Evolutionary conservation across 2,113 vertebrate genomes (phyloP).

Genomic region (Hipposideros armiger): DNA sequence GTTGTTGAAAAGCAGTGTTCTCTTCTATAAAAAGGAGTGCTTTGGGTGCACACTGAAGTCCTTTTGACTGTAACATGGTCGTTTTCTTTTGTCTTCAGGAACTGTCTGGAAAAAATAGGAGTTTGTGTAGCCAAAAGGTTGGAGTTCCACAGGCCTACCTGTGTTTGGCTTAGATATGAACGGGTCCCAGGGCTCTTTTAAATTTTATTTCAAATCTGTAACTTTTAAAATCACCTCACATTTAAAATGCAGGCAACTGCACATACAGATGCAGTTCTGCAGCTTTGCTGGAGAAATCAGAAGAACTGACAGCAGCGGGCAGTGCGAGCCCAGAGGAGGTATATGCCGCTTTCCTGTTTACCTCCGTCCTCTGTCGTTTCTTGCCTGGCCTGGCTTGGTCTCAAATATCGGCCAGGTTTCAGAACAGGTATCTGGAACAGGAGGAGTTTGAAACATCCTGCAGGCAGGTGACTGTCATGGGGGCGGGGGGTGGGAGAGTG

Average conservation of each 20-base stretch:
- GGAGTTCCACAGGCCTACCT: not conserved
- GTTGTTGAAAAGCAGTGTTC: not conserved
- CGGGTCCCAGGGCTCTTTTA: not conserved
- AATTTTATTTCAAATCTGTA: not conserved
- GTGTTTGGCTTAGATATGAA: not conserved
- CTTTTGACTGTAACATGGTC: not conserved
- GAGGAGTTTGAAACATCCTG: not conserved
- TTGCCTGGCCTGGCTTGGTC: not conserved
- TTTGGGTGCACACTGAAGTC: not conserved
- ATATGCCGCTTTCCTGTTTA: not conserved
- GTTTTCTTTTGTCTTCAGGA: not conserved
- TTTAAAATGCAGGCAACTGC: not conserved
- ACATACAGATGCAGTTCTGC: not conserved
- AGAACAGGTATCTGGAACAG: not conserved
- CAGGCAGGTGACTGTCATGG: not conserved
- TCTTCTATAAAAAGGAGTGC: not conserved
- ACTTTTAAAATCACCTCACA: not conserved
- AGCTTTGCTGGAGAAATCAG: not conserved
- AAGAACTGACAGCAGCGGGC: not conserved
- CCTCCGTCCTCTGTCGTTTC: not conserved
- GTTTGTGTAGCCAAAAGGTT: not conserved
- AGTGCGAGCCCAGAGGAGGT: too few species aligned
- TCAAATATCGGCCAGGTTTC: not conserved
- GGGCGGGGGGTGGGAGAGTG: accelerated
- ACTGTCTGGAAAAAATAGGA: not conserved